Evolutionary conservation across 2,113 vertebrate genomes (phyloP), one percentile per base, ranked within the genome.

Genomic region (Prunella himalayana): DNA sequence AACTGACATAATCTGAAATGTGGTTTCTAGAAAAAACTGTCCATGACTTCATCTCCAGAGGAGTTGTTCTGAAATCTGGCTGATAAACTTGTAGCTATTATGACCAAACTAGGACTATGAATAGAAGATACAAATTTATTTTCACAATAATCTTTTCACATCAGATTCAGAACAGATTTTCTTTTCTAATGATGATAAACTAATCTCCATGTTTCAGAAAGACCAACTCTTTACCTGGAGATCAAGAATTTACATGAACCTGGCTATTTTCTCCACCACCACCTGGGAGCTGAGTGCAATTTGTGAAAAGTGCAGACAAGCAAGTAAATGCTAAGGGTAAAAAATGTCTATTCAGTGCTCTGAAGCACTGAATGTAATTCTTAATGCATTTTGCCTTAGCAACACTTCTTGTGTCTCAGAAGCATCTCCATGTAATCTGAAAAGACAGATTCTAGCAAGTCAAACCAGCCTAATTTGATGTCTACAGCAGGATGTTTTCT

Each of bases 401-500:
- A 6, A 90, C 63, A 73, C n/a, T 88, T 47, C 71, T 88, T 27
- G 24, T n/a, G 39, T 84, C 76, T 95, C 76, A 83, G 51, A 94
- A 86, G 53, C 37, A 88, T 64, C 60, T 90, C 31, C 79, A 68
- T 2, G 1, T 90, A 90, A 96, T 73, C 44, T 88, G 79, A 92
- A 92, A 83, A 92, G 93, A 92, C 56, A 93, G 85, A 88, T 81
- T 88, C 79, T 71, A 90, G 42, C 56, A 91, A 90, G 47, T 63
- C 21, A 90, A 59, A 86, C 45, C 33, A 88, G 22, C 11, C 37
- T 88, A 49, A 81, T 73, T 93, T 90, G 31, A 94, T 71, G 51
- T 27, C 15, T 81, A 68, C 19, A 35, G 11, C 6, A 90, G 39
- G 15, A 41, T 3, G 3, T 81, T 96, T 93, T 90, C 94, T 92